Evolutionary conservation across 2,888 invertebrate genomes (phyloP), one percentile per base, ranked within the genome.

Genomic region (Ryuthela nishihirai): DNA sequence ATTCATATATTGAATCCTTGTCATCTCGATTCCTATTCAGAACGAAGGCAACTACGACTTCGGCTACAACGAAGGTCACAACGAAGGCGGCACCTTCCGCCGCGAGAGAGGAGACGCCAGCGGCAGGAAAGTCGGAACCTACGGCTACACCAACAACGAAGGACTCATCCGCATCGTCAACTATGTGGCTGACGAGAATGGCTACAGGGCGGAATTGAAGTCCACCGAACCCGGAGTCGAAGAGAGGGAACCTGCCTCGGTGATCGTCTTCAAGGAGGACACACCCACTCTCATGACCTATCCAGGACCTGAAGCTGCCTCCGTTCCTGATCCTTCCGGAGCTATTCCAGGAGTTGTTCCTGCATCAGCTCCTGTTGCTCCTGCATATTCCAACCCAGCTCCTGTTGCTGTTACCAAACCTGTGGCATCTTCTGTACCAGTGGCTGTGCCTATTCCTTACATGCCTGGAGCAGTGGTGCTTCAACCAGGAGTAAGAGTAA

Each of bases 1-100:
- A n/a, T n/a, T n/a, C n/a, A n/a, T n/a, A n/a, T n/a, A n/a, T n/a
- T n/a, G n/a, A n/a, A n/a, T n/a, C n/a, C n/a, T n/a, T n/a, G n/a
- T n/a, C n/a, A n/a, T n/a, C n/a, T 12, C 29, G 12, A 9, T 29
- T 29, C 7, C 12, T 20, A 41, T 56, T 9, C 43, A 59, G 58
- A 59, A 59, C 53, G 38, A 53, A 34, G 64, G 65, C 25, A 59
- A 59, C 52, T 64, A 64, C 44, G 59, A 61, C 40, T 65, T 54
- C 53, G 61, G 53, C n/a, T 65, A 65, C 49, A 64, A 65, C 36
- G 65, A 65, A 32, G 53, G 64, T 10, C 62, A 64, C 43, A 58
- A 52, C 29, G 42, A 50, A 24, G 65, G 64, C 5, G 65, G 64
- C 17, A 53, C 62, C 52, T 62, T 62, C 59, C 36, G 65, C 10